Conservation (phyloP, 2,113 vertebrate genomes). For the Pseudonaja textilis region DNA sequence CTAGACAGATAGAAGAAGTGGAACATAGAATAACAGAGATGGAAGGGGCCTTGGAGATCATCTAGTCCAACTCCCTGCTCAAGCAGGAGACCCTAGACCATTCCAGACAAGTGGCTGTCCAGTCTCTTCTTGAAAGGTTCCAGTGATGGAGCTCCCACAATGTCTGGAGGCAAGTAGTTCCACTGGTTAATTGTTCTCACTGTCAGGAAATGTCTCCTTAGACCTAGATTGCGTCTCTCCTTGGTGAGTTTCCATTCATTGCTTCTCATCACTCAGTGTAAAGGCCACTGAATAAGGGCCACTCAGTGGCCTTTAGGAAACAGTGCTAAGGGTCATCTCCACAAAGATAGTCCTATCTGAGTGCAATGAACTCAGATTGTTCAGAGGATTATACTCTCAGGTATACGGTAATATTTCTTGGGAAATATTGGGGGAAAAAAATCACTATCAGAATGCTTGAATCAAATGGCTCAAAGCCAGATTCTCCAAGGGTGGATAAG, state of each 20-base stretch:
- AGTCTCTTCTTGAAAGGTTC: too few relatives aligned
- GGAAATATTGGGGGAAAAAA: neutral
- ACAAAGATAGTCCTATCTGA: neutral
- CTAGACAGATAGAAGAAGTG: neutral
- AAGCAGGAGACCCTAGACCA: too few relatives aligned
- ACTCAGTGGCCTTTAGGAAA: neutral
- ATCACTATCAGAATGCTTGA: neutral
- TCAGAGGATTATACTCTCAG: neutral
- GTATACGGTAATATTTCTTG: neutral
- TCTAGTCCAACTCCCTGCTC: neutral
- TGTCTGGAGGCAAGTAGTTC: too few relatives aligned
- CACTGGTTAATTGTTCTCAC: neutral
- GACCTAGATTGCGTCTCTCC: neutral
- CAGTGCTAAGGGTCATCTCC: neutral
- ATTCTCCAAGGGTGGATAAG: neutral
- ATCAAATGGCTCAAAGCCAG: neutral
- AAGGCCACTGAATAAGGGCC: too few relatives aligned
- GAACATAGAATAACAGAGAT: neutral
- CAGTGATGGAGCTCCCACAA: too few relatives aligned
- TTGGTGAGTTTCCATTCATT: neutral
- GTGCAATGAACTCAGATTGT: neutral
- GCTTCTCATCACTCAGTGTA: neutral
- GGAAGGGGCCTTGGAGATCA: neutral
- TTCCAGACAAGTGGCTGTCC: too few relatives aligned
- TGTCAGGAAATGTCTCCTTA: neutral